These are phyloP conservation scores for Orcinus orca DNA, from an alignment of 2,113 vertebrate genomes.

Conservation along the genomic window DNA sequence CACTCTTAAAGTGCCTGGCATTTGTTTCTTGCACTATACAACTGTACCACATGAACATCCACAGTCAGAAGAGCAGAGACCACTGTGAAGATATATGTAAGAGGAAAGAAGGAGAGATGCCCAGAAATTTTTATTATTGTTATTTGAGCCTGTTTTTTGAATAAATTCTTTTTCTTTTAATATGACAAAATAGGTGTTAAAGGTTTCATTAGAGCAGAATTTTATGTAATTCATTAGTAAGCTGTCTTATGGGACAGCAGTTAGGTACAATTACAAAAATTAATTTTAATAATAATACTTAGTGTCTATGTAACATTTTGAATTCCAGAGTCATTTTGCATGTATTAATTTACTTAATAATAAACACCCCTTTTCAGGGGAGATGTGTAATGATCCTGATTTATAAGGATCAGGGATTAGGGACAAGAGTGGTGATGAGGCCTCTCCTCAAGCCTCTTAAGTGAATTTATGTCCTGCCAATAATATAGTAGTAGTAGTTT, in stretches of 20 bases:
- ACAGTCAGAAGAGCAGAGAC: neutral
- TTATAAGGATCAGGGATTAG: neutral
- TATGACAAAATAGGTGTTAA: neutral
- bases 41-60: neutral
- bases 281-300: slow-evolving; percentile 20
- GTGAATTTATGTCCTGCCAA: neutral
- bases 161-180: neutral
- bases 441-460: neutral
- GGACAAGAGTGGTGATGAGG: neutral
- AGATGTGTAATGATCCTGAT: neutral
- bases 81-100: neutral
- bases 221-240: slow-evolving; percentile 53
- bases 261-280: neutral
- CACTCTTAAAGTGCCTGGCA: slow-evolving; percentile 24
- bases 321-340: neutral
- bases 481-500: neutral
- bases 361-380: neutral
- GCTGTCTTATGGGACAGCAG: neutral
- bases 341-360: slow-evolving; percentile 8
- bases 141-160: neutral
- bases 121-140: neutral
- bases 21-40: neutral
- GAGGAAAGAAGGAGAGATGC: neutral
- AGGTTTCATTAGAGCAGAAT: neutral
- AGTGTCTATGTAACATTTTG: neutral